Conservation (phyloP, 2,113 vertebrate genomes). For the Patagioenas fasciata region DNA sequence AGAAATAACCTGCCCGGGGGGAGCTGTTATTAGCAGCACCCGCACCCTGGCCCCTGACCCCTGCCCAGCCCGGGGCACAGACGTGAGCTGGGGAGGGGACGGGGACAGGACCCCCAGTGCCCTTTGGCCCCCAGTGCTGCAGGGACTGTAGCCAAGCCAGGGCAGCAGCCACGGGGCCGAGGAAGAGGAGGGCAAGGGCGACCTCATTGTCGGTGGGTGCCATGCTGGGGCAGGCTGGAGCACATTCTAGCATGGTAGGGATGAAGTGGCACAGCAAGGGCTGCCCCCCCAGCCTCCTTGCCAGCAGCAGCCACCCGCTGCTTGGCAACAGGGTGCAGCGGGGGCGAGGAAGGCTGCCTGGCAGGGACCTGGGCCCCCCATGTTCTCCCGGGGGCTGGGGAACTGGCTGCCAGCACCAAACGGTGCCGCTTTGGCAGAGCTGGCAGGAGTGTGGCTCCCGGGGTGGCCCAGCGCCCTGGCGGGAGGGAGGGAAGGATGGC, state of each 20-base stretch:
- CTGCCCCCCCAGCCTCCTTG: not conserved
- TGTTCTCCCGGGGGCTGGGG: not conserved
- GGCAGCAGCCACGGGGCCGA: not conserved
- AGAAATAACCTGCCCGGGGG: not conserved
- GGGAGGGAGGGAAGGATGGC: not conserved
- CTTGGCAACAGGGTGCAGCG: not conserved
- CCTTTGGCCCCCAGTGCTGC: not conserved
- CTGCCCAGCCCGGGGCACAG: not conserved
- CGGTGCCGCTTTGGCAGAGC: not conserved
- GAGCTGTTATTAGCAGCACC: not conserved
- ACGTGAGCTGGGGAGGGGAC: not conserved
- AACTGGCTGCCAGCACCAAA: not conserved
- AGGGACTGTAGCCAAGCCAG: accelerated
- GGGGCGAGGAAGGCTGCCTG: not conserved
- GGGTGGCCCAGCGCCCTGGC: not conserved
- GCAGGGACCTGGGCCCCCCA: not conserved
- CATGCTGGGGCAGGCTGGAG: not conserved
- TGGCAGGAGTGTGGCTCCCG: not conserved
- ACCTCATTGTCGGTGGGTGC: not conserved
- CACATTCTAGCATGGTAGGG: not conserved
- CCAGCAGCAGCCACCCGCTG: not conserved
- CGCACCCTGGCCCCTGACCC: not conserved
- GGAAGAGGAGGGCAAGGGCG: not conserved
- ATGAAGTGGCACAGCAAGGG: not conserved
- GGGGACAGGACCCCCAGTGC: accelerated